Evolutionary conservation across 2,797 vertebrate genomes (phyloP).

Genomic region (Oreochromis mossambicus): DNA sequence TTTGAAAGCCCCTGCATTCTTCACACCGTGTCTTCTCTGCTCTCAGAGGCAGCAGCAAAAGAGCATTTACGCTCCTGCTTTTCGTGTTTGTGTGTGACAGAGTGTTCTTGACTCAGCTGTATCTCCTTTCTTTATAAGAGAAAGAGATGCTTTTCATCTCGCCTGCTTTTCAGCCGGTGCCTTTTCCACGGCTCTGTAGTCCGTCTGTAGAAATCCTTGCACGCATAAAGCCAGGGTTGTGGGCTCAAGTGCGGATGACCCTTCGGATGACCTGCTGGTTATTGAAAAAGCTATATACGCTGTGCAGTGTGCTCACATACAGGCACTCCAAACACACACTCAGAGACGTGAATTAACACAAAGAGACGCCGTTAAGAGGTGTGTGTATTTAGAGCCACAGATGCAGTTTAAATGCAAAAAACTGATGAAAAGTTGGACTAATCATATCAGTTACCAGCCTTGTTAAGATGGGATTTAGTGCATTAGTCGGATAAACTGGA

Average conservation of each 20-base stretch:
- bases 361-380: background rate
- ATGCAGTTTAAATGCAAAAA: background rate
- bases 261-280: conserved; percentile 7
- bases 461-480: background rate
- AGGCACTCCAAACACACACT: background rate
- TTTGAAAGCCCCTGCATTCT: conserved; percentile 11
- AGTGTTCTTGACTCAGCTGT: conserved; percentile 33
- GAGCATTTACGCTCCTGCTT: conserved; percentile 45
- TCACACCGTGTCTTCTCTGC: conserved; percentile 17
- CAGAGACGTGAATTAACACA: background rate
- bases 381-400: background rate
- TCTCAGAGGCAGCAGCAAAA: conserved; percentile 32
- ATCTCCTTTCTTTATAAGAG: conserved; percentile 35
- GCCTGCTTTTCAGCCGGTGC: conserved; percentile 39
- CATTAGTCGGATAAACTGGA: background rate
- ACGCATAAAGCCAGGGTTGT: conserved; percentile 10
- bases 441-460: background rate
- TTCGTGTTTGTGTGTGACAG: background rate
- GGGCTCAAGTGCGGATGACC: conserved; percentile 34
- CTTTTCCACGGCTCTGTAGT: conserved; percentile 18
- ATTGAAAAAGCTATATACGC: background rate
- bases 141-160: conserved; percentile 38
- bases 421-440: background rate
- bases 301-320: background rate
- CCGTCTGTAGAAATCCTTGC: conserved; percentile 19